Conservation (phyloP, 1,140 invertebrate species). For the Diplogasteroides magnus region DNA sequence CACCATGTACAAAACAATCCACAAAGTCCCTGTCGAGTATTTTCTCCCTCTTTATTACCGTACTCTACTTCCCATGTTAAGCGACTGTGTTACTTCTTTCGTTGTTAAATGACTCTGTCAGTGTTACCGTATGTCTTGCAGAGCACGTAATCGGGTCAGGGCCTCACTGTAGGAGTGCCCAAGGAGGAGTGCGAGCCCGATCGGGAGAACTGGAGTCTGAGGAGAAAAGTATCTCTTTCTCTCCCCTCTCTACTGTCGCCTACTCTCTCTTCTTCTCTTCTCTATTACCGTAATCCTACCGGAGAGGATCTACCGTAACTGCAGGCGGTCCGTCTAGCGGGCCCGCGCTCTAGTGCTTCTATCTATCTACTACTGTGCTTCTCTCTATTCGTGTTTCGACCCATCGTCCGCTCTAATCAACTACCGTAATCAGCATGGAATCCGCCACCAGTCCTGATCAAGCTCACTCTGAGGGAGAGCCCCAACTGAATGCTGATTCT, state of each 20-base stretch:
- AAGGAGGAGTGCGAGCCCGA: neutral
- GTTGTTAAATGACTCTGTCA: too few relatives aligned
- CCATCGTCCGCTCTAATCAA: slow-evolving; percentile 1
- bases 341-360: neutral
- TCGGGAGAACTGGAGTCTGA: neutral
- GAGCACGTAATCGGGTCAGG: too few relatives aligned
- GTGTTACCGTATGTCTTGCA: too few relatives aligned
- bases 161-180: too few relatives aligned
- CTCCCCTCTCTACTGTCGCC: neutral
- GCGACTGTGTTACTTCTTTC: too few relatives aligned
- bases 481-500: slow-evolving; percentile 26
- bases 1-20: too few relatives aligned
- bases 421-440: slow-evolving; percentile 2
- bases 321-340: neutral
- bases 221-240: neutral
- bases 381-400: neutral
- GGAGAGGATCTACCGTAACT: slow-evolving; percentile 2
- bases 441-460: slow-evolving; percentile 9
- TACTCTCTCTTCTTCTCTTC: neutral
- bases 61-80: too few relatives aligned
- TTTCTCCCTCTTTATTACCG: too few relatives aligned
- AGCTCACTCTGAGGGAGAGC: slow-evolving; percentile 13
- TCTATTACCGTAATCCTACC: too few relatives aligned
- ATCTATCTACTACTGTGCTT: neutral
- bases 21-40: too few relatives aligned